Percentiles rank a stretch among this genome's conserved stretches.
Conservation (phyloP, 2,113 vertebrate genomes). For the Nothoprocta pentlandii region DNA sequence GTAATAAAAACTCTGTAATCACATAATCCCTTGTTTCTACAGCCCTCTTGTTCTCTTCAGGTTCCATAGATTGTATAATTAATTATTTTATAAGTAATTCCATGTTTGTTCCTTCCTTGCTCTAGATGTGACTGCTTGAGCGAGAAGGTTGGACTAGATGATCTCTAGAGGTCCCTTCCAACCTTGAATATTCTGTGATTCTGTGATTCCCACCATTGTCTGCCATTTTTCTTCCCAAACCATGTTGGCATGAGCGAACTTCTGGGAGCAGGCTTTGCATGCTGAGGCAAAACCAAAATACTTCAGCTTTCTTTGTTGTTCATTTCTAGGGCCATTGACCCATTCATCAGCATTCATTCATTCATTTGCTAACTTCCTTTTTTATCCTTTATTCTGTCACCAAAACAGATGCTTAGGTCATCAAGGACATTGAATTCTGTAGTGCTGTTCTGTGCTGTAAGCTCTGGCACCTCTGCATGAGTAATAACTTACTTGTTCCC, state of each 20-base stretch:
- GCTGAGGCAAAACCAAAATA: neutral
- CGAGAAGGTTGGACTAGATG: no score
- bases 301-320: neutral
- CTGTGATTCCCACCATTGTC: neutral
- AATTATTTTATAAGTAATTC: neutral
- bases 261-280: neutral
- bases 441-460: neutral
- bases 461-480: neutral
- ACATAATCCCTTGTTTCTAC: neutral
- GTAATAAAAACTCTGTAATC: neutral
- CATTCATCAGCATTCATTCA: neutral
- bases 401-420: neutral
- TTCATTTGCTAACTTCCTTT: neutral
- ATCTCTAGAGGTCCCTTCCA: no score
- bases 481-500: neutral
- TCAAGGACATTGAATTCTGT: neutral
- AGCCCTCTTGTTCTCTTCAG: neutral
- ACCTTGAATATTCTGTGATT: no score
- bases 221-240: neutral
- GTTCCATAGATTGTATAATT: neutral
- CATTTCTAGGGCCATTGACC: neutral
- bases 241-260: neutral
- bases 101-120: neutral
- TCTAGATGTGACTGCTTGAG: no score
- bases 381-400: neutral